Conservation (phyloP, 2,113 vertebrate species). For the Glareola pratincola region DNA sequence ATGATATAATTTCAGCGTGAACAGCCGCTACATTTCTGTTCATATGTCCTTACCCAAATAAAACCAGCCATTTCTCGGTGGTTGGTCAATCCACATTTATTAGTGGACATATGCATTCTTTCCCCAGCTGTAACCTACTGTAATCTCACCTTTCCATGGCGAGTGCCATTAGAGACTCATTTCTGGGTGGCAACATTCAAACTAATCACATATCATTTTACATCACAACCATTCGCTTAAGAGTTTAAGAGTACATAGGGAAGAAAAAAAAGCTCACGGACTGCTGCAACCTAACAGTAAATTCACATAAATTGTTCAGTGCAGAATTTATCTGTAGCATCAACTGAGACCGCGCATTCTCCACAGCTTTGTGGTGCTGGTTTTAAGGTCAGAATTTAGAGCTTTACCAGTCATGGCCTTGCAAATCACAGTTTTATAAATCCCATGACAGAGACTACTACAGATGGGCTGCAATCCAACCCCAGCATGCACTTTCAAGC, state of each 20-base stretch:
- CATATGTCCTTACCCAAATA: not conserved
- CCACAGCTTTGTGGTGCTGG: not conserved
- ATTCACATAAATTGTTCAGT: not conserved
- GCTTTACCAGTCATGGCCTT: not conserved
- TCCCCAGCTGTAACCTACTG: not conserved
- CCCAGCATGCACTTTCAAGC: not conserved
- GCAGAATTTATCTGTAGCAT: not conserved
- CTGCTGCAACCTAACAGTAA: not conserved
- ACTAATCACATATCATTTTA: not conserved
- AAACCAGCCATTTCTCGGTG: not conserved
- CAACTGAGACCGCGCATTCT: not conserved
- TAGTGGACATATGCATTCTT: not conserved
- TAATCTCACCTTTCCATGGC: not conserved
- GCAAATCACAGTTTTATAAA: constrained; percentile 37
- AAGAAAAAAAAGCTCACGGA: not conserved
- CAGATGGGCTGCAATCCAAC: constrained; percentile 16
- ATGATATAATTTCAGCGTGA: not conserved
- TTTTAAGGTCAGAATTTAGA: constrained; percentile 37
- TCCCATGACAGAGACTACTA: not conserved
- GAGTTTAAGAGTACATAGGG: not conserved
- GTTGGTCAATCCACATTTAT: not conserved
- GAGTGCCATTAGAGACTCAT: not conserved
- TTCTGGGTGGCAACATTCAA: not conserved
- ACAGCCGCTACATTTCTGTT: not conserved
- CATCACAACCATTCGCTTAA: not conserved